phyloP scores from a whole-genome alignment of 1,140 invertebrate species.

The Vanessa atalanta region DNA sequence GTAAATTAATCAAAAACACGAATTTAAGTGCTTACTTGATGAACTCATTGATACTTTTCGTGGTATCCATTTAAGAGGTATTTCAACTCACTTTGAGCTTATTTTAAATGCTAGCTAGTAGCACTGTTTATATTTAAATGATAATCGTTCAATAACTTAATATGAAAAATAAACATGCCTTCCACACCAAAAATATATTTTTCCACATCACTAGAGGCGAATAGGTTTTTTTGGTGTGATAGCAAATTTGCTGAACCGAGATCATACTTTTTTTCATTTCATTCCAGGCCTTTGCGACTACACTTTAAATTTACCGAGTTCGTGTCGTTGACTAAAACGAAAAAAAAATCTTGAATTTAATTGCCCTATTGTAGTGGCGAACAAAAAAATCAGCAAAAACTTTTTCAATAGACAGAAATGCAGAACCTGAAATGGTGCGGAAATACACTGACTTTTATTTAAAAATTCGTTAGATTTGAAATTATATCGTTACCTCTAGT shows the following conservation, averaged over 20 bases:
- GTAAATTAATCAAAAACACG: too few species aligned
- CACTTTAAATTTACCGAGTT: conserved; percentile 18
- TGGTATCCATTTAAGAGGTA: too few species aligned
- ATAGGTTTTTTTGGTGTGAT: too few species aligned
- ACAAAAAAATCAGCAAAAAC: conserved; percentile 19
- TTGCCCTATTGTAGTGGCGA: conserved; percentile 25
- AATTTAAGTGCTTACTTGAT: too few species aligned
- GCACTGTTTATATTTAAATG: too few species aligned
- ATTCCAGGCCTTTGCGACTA: conserved; percentile 4
- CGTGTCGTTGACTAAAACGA: conserved; percentile 21
- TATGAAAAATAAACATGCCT: too few species aligned
- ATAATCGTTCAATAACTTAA: too few species aligned
- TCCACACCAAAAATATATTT: too few species aligned
- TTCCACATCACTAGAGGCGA: too few species aligned
- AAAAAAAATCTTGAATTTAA: conserved; percentile 27
- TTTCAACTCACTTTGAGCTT: too few species aligned
- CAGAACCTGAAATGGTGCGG: conserved; percentile 22
- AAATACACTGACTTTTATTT: conserved; percentile 14
- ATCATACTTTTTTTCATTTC: neutral
- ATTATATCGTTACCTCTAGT: neutral
- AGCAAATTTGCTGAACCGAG: neutral
- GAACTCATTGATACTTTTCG: too few species aligned
- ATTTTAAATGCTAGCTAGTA: too few species aligned
- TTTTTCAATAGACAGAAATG: conserved; percentile 24
- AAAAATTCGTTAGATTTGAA: neutral